Conservation (phyloP, 1,140 invertebrate genomes). For the Drosophila nigrodunni region DNA sequence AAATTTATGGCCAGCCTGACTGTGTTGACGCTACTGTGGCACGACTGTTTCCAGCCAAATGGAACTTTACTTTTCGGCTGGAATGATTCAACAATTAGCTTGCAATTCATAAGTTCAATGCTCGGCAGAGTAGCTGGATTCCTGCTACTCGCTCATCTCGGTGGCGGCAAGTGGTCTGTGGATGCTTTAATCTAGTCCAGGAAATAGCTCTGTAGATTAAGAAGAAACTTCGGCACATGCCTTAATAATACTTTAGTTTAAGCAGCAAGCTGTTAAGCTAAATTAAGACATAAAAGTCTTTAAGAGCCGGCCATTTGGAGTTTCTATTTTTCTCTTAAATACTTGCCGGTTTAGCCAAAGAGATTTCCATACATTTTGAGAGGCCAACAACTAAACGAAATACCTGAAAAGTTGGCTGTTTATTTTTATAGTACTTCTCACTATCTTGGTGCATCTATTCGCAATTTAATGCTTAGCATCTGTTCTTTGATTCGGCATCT, state of each 20-base stretch:
- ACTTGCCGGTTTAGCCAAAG: neutral
- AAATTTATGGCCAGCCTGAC: slow-evolving; percentile 15
- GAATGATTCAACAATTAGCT: slow-evolving; percentile 45
- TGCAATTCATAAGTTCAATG: slow-evolving; percentile 29
- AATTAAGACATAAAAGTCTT: slow-evolving; percentile 53
- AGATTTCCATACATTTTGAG: slow-evolving; percentile 58
- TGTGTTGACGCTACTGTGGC: slow-evolving; percentile 13
- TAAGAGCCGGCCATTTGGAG: slow-evolving; percentile 25
- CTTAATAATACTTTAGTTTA: neutral
- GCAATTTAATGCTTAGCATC: slow-evolving; percentile 47
- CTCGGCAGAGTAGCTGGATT: slow-evolving; percentile 44
- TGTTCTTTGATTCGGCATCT: slow-evolving; percentile 38
- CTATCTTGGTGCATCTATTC: slow-evolving; percentile 34
- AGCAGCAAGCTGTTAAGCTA: neutral
- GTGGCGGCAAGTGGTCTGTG: slow-evolving; percentile 55
- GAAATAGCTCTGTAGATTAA: neutral
- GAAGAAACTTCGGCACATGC: slow-evolving; percentile 7
- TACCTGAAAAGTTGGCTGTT: slow-evolving; percentile 31
- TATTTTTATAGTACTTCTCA: slow-evolving; percentile 52
- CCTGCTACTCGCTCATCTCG: slow-evolving; percentile 42
- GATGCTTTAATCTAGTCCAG: slow-evolving; percentile 22
- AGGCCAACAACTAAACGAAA: slow-evolving; percentile 29
- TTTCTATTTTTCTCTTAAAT: slow-evolving; percentile 4
- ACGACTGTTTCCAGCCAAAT: slow-evolving; percentile 8
- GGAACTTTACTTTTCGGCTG: slow-evolving; percentile 41